A percentile compares a stretch with the other conserved stretches of the same genome.
Conservation (phyloP, 2,797 vertebrate genomes). For the Anabacerthia variegaticeps region DNA sequence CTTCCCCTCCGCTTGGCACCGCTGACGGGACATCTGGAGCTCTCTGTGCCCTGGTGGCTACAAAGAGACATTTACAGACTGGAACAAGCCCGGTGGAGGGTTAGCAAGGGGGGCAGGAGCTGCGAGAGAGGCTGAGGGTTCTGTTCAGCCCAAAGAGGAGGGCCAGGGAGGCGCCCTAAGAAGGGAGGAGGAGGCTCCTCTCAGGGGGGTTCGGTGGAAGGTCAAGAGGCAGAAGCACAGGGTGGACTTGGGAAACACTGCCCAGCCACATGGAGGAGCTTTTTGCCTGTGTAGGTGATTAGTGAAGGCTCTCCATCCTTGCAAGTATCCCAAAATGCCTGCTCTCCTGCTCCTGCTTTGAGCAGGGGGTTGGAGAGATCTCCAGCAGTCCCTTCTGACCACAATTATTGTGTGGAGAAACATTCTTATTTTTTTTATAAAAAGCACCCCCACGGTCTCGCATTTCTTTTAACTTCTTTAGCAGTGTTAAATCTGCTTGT, state of each 20-base stretch:
- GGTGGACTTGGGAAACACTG: not conserved
- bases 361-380: not conserved
- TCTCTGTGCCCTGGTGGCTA: rapidly evolving
- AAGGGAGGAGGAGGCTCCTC: not conserved
- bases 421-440: not conserved
- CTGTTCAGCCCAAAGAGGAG: not conserved
- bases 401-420: not conserved
- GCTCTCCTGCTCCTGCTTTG: not conserved
- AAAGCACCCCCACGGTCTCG: not conserved
- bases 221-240: not conserved
- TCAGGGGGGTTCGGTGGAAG: not conserved
- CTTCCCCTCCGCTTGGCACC: not conserved
- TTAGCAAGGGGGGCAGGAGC: rapidly evolving
- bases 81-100: not conserved
- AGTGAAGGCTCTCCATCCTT: not conserved
- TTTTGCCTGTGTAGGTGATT: rapidly evolving
- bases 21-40: not conserved
- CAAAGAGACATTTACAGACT: not conserved
- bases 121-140: not conserved
- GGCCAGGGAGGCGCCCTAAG: not conserved
- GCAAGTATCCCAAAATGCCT: not conserved
- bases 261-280: not conserved
- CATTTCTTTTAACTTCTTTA: not conserved
- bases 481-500: not conserved
- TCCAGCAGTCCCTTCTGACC: not conserved